Evolutionary conservation across 2,797 vertebrate genomes (phyloP), one percentile per base, ranked within the genome.

Genomic region (Manis javanica): DNA sequence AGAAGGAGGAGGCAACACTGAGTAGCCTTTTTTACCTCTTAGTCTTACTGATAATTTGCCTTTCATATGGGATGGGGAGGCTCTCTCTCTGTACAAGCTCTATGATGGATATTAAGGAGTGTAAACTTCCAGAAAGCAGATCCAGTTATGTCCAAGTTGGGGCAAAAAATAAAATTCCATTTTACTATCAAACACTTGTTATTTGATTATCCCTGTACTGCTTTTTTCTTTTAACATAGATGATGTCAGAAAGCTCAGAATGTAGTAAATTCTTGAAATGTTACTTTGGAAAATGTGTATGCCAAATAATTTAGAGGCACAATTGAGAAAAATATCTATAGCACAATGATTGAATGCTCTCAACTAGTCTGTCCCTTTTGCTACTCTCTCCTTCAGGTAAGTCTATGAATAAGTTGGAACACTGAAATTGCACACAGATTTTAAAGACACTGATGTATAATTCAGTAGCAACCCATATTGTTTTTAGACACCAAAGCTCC

Each of bases 391-490:
- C 13, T 81, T 77, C 39, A 78, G 46, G 39, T 53, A 78, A 72
- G 15, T 55, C 37, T 93, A 31, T 87, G 77, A 92, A 57, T 69
- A 66, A 61, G 24, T 13, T 91, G 34, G 14, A 77, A 55, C 21
- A 72, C 19, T 49, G 31, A 92, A 64, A 86, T 74, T 49, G 16
- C 71, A 57, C 68, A 57, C 13, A 90, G 34, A 55, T 72, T 90
- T 77, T 75, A 78, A 84, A 90, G n/a, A 68, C 19, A 66, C 5
- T 31, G 34, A 87, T 72, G 11, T 29, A 83, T 26, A 92, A 87
- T 86, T 96, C 57, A 90, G 74, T 74, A 94, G 66, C 29, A 92
- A 84, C 2, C 78, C 24, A 53, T 16, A 75, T 63, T 95, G 21
- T 66, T 81, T 94, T 55, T 75, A 69, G 91, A 75, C 74, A 57